These are phyloP conservation scores for Scomber japonicus DNA, from an alignment of 2,113 vertebrate genomes.

Conservation along the genomic window DNA sequence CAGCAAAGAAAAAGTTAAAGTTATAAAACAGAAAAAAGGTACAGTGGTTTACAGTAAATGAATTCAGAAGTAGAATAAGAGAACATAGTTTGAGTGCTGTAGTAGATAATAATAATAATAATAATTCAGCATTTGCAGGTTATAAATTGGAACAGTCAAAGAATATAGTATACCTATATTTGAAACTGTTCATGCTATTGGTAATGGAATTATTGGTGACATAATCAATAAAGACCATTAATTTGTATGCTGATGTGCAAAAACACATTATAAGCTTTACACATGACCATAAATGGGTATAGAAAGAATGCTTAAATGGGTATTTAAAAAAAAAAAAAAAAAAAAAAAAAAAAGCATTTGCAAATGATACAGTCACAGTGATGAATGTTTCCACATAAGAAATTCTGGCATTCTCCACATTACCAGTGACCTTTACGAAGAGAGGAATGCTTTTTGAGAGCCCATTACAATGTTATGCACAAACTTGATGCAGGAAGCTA, in stretches of 20 bases:
- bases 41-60: slow-evolving; percentile 18
- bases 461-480: slow-evolving; percentile 38
- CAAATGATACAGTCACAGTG: slow-evolving; percentile 46
- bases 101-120: not conserved
- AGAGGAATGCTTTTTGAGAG: slow-evolving; percentile 42
- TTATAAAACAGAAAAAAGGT: slow-evolving; percentile 20
- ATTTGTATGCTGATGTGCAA: not conserved
- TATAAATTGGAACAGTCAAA: not conserved
- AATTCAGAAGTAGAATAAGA: slow-evolving; percentile 8
- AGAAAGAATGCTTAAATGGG: slow-evolving; percentile 26
- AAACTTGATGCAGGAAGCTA: slow-evolving; percentile 59
- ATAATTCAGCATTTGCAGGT: not conserved
- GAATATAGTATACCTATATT: not conserved
- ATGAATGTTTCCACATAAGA: slow-evolving; percentile 62
- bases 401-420: slow-evolving; percentile 66
- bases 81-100: not conserved
- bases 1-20: slow-evolving; percentile 32
- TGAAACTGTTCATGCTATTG: not conserved
- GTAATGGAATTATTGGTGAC: not conserved
- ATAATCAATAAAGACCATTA: not conserved
- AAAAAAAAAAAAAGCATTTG: slow-evolving; percentile 33
- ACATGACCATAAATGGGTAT: not conserved
- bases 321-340: too few relatives aligned
- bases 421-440: slow-evolving; percentile 71
- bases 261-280: slow-evolving; percentile 7